Evolutionary conservation across 1,140 invertebrate genomes (phyloP), one percentile per base, ranked within the genome.

Genomic region (Drosophila watanabei): DNA sequence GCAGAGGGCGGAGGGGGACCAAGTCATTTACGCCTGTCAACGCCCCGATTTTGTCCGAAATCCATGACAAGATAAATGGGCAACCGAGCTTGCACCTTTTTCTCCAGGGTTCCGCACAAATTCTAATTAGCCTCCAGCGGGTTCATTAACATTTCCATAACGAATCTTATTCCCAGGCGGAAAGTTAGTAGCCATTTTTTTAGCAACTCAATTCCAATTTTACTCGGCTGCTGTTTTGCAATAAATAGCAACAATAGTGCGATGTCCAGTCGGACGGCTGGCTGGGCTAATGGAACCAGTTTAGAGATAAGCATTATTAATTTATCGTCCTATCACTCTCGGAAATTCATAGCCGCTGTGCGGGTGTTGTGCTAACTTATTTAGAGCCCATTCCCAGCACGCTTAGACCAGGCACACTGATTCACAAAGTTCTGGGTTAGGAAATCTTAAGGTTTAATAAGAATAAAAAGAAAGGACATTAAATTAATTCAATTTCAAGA

Each of bases 21-120:
- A 79, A 90, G 66, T 76, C 85, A 89, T 88, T 88, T 88, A 82
- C 82, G 85, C 86, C 81, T 89, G 85, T 89, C 85, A 89, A 89
- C 85, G 85, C 85, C 86, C 86, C 72, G 79, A 68, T 81, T 85
- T 89, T 81, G 82, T 79, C 75, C 54, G 39, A 35, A 69, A 57
- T 51, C 37, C 51, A 69, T 61, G 75, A 66, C 78, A 90, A 85
- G 86, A 89, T 71, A 85, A 89, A 89, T 89, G 86, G 80, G 51
- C 48, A 69, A 64, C 70, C 37, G 18, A 48, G 41, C 68, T 73
- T 39, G 66, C 66, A 60, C 58, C 39, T 62, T 37, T 57, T 57
- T 57, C 54, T 39, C 35, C 37, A n/a, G 54, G 20, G 9, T 57
- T 57, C 20, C 54, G 54, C 18, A 41, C 75, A 61, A 61, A 79